phyloP scores from a whole-genome alignment of 2,797 vertebrate species.

The Darevskia mixta region DNA sequence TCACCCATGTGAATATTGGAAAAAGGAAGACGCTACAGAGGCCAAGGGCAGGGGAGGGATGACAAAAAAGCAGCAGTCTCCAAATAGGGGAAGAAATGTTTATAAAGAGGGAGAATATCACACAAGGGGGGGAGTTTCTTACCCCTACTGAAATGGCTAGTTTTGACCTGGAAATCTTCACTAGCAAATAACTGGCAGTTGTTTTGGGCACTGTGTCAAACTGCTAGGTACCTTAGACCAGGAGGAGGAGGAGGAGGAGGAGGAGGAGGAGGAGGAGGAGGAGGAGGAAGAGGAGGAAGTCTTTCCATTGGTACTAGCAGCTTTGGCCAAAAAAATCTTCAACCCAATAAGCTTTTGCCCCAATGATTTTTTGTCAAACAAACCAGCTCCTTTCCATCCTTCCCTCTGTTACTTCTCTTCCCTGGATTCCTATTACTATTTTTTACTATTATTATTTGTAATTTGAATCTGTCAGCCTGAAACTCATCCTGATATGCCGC shows the following conservation, averaged over 20 bases:
- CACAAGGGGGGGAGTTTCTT: background rate
- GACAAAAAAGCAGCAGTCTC: background rate
- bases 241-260: too few species aligned
- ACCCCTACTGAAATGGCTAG: background rate
- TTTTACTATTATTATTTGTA: constrained; percentile 28
- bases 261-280: too few species aligned
- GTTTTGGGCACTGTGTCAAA: background rate
- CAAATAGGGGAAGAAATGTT: too few species aligned
- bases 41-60: background rate
- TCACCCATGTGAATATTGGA: background rate
- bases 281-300: too few species aligned
- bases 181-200: background rate
- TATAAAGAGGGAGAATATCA: background rate
- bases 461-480: constrained; percentile 45
- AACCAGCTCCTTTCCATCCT: background rate
- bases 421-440: constrained; percentile 9
- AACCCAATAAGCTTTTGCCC: background rate
- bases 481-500: constrained; percentile 44
- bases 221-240: constrained; percentile 11
- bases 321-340: background rate
- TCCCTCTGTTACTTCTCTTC: background rate
- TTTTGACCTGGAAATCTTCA: background rate
- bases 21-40: background rate
- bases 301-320: background rate
- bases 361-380: constrained; percentile 8